Evolutionary conservation across 2,113 vertebrate genomes (phyloP), one percentile per base, ranked within the genome.

Genomic region (Pelobates fuscus): DNA sequence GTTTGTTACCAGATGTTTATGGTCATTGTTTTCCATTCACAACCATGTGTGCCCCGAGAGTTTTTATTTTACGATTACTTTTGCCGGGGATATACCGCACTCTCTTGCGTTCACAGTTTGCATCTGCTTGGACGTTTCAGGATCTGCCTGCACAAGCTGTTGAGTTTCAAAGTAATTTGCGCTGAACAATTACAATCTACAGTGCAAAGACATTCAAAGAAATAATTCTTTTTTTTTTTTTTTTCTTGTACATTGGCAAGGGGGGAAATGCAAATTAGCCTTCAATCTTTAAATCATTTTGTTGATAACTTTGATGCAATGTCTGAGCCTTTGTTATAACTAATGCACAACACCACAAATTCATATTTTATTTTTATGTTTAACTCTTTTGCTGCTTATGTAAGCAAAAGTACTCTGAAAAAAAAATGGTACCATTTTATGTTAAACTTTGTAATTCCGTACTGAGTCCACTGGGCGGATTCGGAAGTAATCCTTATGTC

Each of bases 21-120:
- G 65, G 73, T 77, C 73, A 77, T 77, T 77, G 73, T 77, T 68
- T 77, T 77, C 55, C 65, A 77, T 77, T 77, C 58, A 49, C 41
- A 49, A n/a, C 73, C 73, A 77, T 77, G 65, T 61, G 65, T 61
- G 46, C 73, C 73, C 57, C 67, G 73, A 77, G 73, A 77, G 55
- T 60, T 61, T 77, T 77, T 77, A 67, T 67, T 68, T 68, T 77
- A 68, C 55, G 57, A 77, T 77, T 68, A 77, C 73, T 68, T 77
- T 77, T 77, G 72, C 43, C 17, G 65, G 73, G 63, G 55, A 77
- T 15, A 54, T 26, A 60, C 55, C 37, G 41, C 64, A 27, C 55
- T 68, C 64, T 49, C 58, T 25, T 41, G 54, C 24, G 44, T 60
- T 68, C 23, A 41, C 26, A 29, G 43, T 61, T 61, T 77, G 73